Evolutionary conservation across 2,113 vertebrate species (phyloP), one percentile per base, ranked within the genome.

Genomic region (Symphodus melops): DNA sequence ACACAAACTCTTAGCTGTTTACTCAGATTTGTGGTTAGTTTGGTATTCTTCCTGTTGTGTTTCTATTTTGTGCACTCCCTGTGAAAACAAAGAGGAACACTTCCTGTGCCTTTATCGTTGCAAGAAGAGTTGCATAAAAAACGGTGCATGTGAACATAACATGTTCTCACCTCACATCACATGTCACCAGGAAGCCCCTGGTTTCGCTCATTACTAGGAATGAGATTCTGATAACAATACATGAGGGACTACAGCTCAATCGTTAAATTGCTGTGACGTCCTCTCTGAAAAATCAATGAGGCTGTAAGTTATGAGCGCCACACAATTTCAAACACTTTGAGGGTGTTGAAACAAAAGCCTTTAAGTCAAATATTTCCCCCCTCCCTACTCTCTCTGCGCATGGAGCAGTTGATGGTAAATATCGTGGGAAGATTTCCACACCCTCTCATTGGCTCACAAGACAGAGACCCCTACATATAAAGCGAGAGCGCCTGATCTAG

Each of bases 401-500:
- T 58, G 48, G 63, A 62, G 56, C 44, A 49, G 70, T 85, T 66
- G 9, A 62, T 67, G 67, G 64, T 72, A 72, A 84, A 86, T 57
- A 76, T 69, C 75, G 81, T 46, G 76, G 70, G 83, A 77, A 83
- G 82, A 67, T 79, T 75, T 69, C 77, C 80, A 70, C 56, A 79
- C 61, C 85, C 69, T 44, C 88, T 81, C 84, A 90, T 92, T 91
- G 92, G 92, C 85, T 93, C 83, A 86, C 67, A 77, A 84, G 83
- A 84, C 87, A 83, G 49, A 58, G 83, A 82, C 74, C 86, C 66
- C 77, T 17, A 75, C 36, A 49, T 91, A 88, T 89, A 90, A 91
- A 90, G 77, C 49, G 51, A 33, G 75, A 36, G 78, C 56, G 36
- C 7, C 37, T 64, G 63, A 64, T 75, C 54, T 8, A 70, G 53